These are phyloP conservation scores for human (Homo sapiens) DNA, from an alignment of 2,113 vertebrate species.

Conservation along the genomic window DNA sequence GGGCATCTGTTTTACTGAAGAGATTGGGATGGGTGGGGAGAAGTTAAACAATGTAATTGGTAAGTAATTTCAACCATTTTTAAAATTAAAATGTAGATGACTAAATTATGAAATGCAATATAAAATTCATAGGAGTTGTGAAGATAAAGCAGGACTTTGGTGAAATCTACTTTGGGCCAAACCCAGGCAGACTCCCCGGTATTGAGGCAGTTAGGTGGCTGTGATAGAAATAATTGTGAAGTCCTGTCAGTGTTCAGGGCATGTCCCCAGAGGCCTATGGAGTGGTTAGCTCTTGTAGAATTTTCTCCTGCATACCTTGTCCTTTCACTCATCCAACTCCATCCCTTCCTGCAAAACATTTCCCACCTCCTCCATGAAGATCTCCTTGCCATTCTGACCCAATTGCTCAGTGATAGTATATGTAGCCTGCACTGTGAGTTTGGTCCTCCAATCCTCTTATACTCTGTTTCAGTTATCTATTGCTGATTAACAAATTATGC, in stretches of 20 bases:
- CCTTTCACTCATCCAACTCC: not conserved
- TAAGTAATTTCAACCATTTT: not conserved
- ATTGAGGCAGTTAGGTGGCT: not conserved
- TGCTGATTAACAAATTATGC: not conserved
- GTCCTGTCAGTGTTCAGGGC: not conserved
- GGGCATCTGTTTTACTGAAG: not conserved
- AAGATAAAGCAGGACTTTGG: not conserved
- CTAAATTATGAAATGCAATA: not conserved
- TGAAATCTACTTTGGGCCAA: not conserved
- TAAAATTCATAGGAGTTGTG: not conserved
- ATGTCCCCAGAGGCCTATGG: not conserved
- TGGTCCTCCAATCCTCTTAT: not conserved
- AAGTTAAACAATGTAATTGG: not conserved
- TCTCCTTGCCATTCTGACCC: not conserved
- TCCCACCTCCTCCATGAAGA: not conserved
- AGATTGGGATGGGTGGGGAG: not conserved
- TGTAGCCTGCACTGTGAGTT: not conserved
- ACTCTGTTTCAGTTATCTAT: not conserved
- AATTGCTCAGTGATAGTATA: not conserved
- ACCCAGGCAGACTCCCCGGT: not conserved
- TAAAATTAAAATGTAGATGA: not conserved
- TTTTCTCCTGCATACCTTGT: accelerated
- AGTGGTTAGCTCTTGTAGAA: not conserved
- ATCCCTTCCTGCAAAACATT: not conserved
- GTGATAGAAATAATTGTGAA: not conserved